Evolutionary conservation across 2,113 vertebrate genomes (phyloP), one percentile per base, ranked within the genome.

Genomic region (Psettodes erumei): DNA sequence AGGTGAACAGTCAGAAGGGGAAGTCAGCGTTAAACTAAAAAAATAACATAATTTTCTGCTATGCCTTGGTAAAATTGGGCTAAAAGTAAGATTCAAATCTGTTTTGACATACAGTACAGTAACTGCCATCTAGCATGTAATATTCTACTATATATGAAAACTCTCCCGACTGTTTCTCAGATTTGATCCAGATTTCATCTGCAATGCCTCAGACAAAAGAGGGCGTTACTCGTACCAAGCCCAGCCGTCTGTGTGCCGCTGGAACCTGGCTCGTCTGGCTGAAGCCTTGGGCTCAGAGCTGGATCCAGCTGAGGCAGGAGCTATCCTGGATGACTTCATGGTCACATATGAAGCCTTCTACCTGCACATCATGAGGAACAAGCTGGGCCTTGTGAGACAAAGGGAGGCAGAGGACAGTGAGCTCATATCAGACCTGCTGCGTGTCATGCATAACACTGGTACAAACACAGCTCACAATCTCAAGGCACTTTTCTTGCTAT

Each of bases 371-470:
- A 98, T 98, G 96, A 96, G 96, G 79, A 91, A 87, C 71, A 98
- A 98, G 82, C 90, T 98, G 87, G 97, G 97, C 70, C 90, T 98
- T 0, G 87, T 95, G 81, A 89, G 55, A 0, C 84, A 83, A 19
- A 91, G 95, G 59, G 91, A 92, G 59, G 92, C 94, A n/a, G 96
- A 93, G 8, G 97, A 98, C 25, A 62, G 58, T 1, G 81, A 86
- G 0, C 92, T 98, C 40, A 92, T 96, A 64, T 94, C 94, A 63
- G 88, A 89, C 45, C 91, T 98, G 8, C 86, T 98, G 9, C 92
- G 95, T 83, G 95, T 96, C 66, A 98, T 97, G 96, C 94, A 94
- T 64, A 79, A 92, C 88, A 97, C 96, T 1, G 96, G 97, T 97
- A 80, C 27, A 55, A 28, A n/a, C n/a, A n/a, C n/a, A n/a, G n/a